Percentiles rank a stretch among this genome's conserved stretches.
phyloP scores from a whole-genome alignment of 2,113 vertebrate species.

The Mungos mungo region DNA sequence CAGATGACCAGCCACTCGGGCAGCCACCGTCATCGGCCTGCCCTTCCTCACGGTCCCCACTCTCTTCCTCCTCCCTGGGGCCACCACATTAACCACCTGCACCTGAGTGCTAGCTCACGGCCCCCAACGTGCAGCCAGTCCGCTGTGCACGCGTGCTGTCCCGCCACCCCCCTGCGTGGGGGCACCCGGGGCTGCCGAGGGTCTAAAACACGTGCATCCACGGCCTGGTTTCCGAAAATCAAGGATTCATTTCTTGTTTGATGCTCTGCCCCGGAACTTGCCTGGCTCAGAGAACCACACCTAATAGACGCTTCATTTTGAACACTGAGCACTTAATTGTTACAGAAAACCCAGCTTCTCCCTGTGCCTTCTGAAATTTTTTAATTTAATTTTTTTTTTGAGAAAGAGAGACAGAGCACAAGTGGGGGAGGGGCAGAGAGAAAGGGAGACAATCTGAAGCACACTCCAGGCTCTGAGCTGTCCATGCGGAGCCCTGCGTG shows the following conservation, averaged over 20 bases:
- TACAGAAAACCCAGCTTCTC: neutral
- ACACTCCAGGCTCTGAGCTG: no score
- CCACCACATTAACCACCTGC: neutral
- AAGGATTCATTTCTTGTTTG: neutral
- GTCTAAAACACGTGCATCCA: neutral
- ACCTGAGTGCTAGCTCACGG: neutral
- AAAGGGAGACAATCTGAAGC: no score
- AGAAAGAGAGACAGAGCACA: no score
- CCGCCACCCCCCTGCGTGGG: neutral
- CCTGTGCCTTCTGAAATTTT: neutral
- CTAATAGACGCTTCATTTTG: no score
- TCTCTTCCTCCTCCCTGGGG: fast-evolving
- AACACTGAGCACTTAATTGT: neutral
- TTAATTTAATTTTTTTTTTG: no score
- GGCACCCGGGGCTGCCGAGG: neutral
- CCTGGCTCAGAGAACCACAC: neutral
- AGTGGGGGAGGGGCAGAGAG: no score
- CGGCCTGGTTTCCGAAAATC: neutral
- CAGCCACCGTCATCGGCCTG: neutral
- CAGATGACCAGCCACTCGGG: neutral
- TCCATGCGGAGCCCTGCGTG: no score
- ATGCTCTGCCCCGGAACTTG: neutral
- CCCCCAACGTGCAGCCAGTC: fast-evolving
- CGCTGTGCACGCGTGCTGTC: fast-evolving
- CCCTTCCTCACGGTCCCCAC: neutral